A percentile compares a stretch with the other conserved stretches of the same genome.
Conservation (phyloP, 2,797 vertebrate species). For the Okamejei kenojei region DNA sequence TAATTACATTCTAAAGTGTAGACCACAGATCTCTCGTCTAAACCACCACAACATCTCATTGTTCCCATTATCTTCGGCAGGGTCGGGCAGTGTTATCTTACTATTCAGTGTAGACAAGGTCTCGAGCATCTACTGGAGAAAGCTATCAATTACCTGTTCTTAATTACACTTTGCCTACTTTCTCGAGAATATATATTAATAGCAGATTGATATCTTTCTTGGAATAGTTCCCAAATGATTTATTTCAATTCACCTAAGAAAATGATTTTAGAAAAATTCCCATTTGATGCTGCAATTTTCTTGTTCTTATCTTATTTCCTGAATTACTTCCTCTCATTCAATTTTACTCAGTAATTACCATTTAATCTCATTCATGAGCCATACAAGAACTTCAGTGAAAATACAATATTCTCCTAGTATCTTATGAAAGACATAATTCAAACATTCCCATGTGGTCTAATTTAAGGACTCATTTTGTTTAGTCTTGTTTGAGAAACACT, state of each 20-base stretch:
- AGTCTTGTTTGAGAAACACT: not conserved
- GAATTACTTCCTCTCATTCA: not conserved
- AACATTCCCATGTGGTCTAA: not conserved
- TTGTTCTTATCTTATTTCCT: no score
- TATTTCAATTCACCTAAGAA: not conserved
- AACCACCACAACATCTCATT: no score
- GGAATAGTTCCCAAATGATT: not conserved
- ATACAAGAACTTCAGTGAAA: not conserved
- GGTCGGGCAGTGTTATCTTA: not conserved
- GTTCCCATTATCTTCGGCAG: not conserved
- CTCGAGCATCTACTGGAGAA: not conserved
- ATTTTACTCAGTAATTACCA: not conserved
- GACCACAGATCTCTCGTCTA: no score
- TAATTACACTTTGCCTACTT: not conserved
- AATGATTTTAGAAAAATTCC: not conserved
- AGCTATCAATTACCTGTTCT: not conserved
- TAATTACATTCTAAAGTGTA: no score
- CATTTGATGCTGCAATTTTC: conserved; percentile 2
- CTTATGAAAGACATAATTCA: not conserved
- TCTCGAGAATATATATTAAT: not conserved
- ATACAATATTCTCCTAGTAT: not conserved
- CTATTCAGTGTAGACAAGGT: not conserved
- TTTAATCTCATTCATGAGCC: not conserved
- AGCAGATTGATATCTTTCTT: not conserved
- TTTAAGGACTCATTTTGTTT: not conserved